These are phyloP conservation scores for Gallinago undulata DNA, from an alignment of 2,113 vertebrate species.

Conservation along the genomic window DNA sequence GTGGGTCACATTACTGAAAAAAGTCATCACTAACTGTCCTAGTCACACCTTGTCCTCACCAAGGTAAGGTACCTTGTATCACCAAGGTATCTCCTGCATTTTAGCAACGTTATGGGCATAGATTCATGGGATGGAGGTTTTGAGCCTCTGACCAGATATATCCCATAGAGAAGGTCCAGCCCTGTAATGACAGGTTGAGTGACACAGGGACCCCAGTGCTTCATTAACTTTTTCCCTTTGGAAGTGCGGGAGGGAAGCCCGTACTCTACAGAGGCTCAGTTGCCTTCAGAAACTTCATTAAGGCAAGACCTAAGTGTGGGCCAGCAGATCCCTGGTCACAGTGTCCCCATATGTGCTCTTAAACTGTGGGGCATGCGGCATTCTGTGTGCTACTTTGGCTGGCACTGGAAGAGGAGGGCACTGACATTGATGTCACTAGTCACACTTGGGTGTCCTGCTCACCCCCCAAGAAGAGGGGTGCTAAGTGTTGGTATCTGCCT, in stretches of 20 bases:
- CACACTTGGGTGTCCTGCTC: neutral
- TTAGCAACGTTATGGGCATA: accelerated
- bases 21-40: neutral
- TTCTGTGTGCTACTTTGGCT: neutral
- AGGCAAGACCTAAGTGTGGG: neutral
- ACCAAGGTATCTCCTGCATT: neutral
- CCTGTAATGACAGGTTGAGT: neutral
- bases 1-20: neutral
- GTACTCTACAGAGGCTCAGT: neutral
- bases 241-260: accelerated
- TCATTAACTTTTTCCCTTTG: neutral
- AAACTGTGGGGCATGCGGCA: neutral
- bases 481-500: neutral
- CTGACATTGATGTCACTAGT: neutral
- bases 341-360: neutral
- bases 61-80: neutral
- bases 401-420: neutral
- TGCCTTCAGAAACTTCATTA: neutral
- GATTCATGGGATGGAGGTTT: neutral
- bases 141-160: neutral
- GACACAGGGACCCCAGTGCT: neutral
- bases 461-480: neutral
- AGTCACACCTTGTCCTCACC: neutral
- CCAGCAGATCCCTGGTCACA: neutral
- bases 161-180: neutral